These are phyloP conservation scores for Rhineura floridana DNA, from an alignment of 2,113 vertebrate genomes.

Conservation along the genomic window DNA sequence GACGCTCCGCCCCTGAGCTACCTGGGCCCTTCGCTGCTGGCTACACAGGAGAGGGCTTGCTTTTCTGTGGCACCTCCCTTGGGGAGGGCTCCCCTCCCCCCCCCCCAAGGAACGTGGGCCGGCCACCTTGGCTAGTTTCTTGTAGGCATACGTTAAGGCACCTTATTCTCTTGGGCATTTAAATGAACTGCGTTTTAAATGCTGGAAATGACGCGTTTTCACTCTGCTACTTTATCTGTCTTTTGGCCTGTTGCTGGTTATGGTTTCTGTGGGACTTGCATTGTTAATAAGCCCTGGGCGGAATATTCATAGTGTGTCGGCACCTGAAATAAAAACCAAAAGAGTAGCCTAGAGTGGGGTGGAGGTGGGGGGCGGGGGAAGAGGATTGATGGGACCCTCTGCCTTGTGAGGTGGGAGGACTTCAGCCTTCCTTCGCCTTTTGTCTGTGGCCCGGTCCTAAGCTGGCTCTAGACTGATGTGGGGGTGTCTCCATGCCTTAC, in stretches of 20 bases:
- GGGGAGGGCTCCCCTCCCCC: too few relatives aligned
- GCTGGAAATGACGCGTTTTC: not conserved
- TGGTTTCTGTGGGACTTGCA: not conserved
- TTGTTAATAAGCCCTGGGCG: not conserved
- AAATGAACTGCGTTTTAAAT: not conserved
- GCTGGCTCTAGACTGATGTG: not conserved
- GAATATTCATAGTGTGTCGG: not conserved
- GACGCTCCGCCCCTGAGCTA: too few relatives aligned
- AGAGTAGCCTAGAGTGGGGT: not conserved
- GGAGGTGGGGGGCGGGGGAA: too few relatives aligned
- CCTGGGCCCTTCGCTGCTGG: too few relatives aligned
- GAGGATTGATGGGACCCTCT: too few relatives aligned
- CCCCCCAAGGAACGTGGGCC: too few relatives aligned
- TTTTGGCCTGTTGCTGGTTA: not conserved
- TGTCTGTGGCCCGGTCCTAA: too few relatives aligned
- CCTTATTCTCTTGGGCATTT: not conserved
- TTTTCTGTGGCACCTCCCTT: too few relatives aligned
- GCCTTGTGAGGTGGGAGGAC: too few relatives aligned
- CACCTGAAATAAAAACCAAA: not conserved
- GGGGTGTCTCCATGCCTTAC: not conserved
- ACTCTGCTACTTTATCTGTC: not conserved
- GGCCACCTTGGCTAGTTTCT: too few relatives aligned
- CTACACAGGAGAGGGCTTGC: too few relatives aligned
- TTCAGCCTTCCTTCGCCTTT: not conserved
- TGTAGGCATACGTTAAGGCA: not conserved